These are phyloP conservation scores for Anarhynchus alexandrinus DNA, from an alignment of 2,113 vertebrate species.

Conservation along the genomic window DNA sequence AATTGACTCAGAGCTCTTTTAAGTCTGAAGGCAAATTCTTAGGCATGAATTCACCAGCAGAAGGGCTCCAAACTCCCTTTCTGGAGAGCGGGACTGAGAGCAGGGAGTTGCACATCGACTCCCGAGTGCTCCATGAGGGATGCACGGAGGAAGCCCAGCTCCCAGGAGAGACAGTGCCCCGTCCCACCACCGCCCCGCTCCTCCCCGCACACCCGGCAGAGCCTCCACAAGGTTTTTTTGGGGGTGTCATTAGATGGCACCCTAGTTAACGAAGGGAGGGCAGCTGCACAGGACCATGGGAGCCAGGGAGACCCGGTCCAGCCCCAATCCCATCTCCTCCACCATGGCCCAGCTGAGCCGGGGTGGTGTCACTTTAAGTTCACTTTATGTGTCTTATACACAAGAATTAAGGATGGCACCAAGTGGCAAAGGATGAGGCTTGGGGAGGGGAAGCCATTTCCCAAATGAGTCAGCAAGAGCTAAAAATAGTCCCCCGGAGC, in stretches of 20 bases:
- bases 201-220: background rate
- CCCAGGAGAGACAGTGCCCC: accelerated
- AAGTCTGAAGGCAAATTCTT: background rate
- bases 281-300: too few relatives aligned
- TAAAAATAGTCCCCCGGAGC: background rate
- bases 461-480: conserved; percentile 28
- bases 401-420: background rate
- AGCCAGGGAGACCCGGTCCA: accelerated
- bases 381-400: accelerated
- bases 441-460: background rate
- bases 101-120: background rate
- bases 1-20: background rate
- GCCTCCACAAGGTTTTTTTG: accelerated
- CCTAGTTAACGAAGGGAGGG: background rate
- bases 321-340: accelerated
- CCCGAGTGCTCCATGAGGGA: accelerated
- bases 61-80: background rate
- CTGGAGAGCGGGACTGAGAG: background rate
- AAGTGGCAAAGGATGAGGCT: background rate
- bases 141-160: accelerated
- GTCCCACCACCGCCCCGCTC: accelerated
- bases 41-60: background rate
- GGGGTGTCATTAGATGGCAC: accelerated
- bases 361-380: background rate
- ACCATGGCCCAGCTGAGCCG: background rate